These are phyloP conservation scores for Lithophane semibrunnea DNA, from an alignment of 2,888 invertebrate genomes.

Conservation along the genomic window DNA sequence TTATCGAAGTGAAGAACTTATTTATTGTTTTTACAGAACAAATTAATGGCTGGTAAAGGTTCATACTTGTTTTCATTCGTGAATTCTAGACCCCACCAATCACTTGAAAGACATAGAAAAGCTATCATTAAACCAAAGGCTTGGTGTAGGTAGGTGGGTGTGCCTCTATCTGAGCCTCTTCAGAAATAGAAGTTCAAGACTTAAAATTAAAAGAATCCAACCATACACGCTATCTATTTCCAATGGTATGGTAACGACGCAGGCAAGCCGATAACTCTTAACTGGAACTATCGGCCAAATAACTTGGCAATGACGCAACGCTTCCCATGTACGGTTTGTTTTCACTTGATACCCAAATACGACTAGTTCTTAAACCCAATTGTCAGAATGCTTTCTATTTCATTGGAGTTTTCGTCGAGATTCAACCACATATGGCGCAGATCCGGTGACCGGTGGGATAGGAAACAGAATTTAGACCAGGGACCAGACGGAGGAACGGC, in stretches of 20 bases:
- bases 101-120: neutral
- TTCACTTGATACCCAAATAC: constrained; percentile 62
- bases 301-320: constrained; percentile 57
- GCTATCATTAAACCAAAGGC: neutral
- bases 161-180: neutral
- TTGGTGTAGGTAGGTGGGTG: no score
- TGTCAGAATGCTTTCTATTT: constrained; percentile 59
- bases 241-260: constrained; percentile 27
- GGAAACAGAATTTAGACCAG: constrained; percentile 38
- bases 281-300: constrained; percentile 66
- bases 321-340: constrained; percentile 52
- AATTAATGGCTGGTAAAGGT: constrained; percentile 10
- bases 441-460: constrained; percentile 43
- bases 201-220: constrained; percentile 3
- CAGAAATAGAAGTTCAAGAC: neutral
- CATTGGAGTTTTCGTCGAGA: constrained; percentile 49
- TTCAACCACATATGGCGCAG: constrained; percentile 31
- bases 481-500: constrained; percentile 8
- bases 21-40: constrained; percentile 8
- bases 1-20: constrained; percentile 39
- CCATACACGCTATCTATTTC: constrained; percentile 7
- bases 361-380: constrained; percentile 50
- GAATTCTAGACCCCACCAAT: neutral
- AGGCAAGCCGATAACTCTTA: constrained; percentile 63
- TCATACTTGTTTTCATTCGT: neutral